These are phyloP conservation scores for Pogonophryne albipinna DNA, from an alignment of 2,797 vertebrate genomes.

Conservation along the genomic window DNA sequence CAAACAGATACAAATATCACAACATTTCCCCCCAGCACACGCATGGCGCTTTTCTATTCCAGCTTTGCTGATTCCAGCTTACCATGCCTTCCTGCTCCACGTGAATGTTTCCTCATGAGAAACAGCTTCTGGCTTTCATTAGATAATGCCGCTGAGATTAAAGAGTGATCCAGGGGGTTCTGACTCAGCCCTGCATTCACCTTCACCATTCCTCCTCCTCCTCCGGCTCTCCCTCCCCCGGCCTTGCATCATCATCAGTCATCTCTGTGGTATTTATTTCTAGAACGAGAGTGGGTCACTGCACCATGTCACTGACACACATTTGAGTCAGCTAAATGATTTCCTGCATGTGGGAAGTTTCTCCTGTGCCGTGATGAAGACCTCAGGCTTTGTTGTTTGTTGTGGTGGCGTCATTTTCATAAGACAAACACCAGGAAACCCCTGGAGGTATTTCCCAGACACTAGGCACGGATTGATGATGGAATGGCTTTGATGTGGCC, in stretches of 20 bases:
- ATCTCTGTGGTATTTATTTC: slow-evolving; percentile 23
- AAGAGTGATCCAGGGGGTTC: slow-evolving; percentile 49
- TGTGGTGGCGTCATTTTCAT: slow-evolving; percentile 59
- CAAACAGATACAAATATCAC: slow-evolving; percentile 33
- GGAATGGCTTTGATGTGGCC: slow-evolving; percentile 46
- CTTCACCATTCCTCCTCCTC: not conserved
- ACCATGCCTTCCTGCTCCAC: slow-evolving; percentile 23
- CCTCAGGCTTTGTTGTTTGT: slow-evolving; percentile 67
- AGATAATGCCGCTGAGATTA: slow-evolving; percentile 55
- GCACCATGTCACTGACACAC: slow-evolving; percentile 45
- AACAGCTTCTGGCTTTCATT: slow-evolving; percentile 57
- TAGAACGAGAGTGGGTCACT: slow-evolving; percentile 40
- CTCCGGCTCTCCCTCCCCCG: not conserved
- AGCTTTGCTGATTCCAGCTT: slow-evolving; percentile 40
- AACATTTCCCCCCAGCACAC: slow-evolving; percentile 4
- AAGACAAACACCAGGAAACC: slow-evolving; percentile 57
- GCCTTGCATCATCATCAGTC: slow-evolving; percentile 38
- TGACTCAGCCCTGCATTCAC: slow-evolving; percentile 60
- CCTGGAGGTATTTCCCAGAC: slow-evolving; percentile 70
- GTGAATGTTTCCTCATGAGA: slow-evolving; percentile 51
- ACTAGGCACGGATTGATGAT: slow-evolving; percentile 36
- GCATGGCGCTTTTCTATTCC: slow-evolving; percentile 1
- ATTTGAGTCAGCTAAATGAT: slow-evolving; percentile 66
- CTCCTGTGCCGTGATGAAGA: slow-evolving; percentile 20
- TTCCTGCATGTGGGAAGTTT: slow-evolving; percentile 48